Evolutionary conservation across 2,113 vertebrate genomes (phyloP), one percentile per base, ranked within the genome.

Genomic region (Scophthalmus maximus): DNA sequence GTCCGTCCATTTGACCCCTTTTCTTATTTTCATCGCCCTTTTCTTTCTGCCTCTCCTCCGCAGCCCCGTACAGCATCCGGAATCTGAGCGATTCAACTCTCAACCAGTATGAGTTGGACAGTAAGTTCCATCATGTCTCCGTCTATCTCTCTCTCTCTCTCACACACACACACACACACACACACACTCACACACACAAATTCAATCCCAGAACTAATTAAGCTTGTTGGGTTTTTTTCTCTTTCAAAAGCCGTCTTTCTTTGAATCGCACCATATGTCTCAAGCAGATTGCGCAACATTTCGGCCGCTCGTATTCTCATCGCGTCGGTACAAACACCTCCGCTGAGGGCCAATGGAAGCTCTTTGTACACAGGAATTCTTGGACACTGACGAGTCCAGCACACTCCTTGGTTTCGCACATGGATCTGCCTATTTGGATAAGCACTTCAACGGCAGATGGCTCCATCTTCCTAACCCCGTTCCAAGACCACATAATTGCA

Each of bases 71-170:
- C 87, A 89, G 95, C 71, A 76, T 95, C 75, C 91, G 93, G 78
- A 98, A 98, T 90, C 95, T 98, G 91, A 97, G 94, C 59, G 95
- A 96, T 44, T 92, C 96, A 3, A 85, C 93, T 58, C 93, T 97
- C 90, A 94, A 90, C 22, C 96, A 98, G 87, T 97, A 96, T 15
- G 95, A 98, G 85, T 88, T 98, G 88, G 94, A 97, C 94, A 96
- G 96, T 98, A 95, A 97, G 97, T 96, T 25, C 57, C 14, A 9
- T 70, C 26, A 20, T 38, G 6, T 56, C 20, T 40, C 18, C 7
- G 2, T 44, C 27, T 56, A 12, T 38, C 8, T 52, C 18, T 47
- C n/a, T 46, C 17, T 46, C 7, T 10, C 42, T 46, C 46, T 22
- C 40, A 46, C 15, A 11, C 40, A 42, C 2, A 69, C 20, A 22